Evolutionary conservation across 2,888 invertebrate species (phyloP), one percentile per base, ranked within the genome.

Genomic region (Chorisops tibialis): DNA sequence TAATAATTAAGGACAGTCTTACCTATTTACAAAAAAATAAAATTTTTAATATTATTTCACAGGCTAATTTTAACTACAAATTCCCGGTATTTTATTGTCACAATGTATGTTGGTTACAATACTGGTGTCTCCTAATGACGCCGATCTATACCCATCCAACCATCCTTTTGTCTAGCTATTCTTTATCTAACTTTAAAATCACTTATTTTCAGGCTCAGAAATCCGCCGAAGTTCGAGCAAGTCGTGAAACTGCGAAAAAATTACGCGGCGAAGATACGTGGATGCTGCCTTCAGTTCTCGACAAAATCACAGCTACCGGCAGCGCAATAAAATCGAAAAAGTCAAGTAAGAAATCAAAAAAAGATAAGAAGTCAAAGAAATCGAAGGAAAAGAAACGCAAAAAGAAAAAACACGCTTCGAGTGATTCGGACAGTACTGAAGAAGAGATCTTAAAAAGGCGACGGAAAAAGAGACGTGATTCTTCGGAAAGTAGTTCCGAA

Each of bases 351-450:
- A 16, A 64, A 47, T 11, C 59, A 43, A 50, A 45, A 37, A 68
- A 65, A 21, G 35, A 21, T 11, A 73, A 71, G 65, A 71, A 71
- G 66, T 67, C 70, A 35, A 70, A 68, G 68, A 74, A 69, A 64
- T 74, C 76, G 62, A 71, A 74, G 63, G 75, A 77, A 63, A 71
- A 74, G 11, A 79, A 79, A 68, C 79, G 80, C 65, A 76, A 79
- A 64, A 78, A 77, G 62, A 72, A 76, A 54, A 78, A 73, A 61
- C 65, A 65, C 19, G 18, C 56, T 4, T 52, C 61, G 39, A 68
- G 63, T 47, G 68, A 65, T 35, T 70, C 70, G 16, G 60, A 62
- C 68, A 76, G 65, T 74, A 79, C 19, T 73, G 72, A 64, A 70
- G 70, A 64, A 72, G 79, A 43, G 24, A 66, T 63, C 16, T 12